Percentiles rank a stretch among this genome's conserved stretches.
Evolutionary conservation across 1,140 invertebrate species (phyloP).

Genomic region (Brachystomella parvula): DNA sequence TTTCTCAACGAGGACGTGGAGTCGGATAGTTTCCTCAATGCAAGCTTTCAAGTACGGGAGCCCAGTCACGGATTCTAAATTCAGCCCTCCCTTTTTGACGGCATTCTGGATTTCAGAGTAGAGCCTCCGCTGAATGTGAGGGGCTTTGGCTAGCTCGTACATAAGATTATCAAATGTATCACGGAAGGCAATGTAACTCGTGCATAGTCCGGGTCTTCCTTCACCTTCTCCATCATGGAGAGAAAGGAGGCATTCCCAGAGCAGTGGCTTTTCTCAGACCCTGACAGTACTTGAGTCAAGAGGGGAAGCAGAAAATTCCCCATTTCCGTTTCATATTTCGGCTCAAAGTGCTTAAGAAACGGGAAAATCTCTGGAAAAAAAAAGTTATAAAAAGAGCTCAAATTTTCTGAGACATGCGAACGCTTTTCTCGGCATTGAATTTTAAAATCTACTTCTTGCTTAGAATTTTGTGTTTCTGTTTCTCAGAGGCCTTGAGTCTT

Average conservation of each 20-base stretch:
- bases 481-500: no score
- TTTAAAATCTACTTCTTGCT: no score
- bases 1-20: background rate
- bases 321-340: background rate
- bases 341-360: background rate
- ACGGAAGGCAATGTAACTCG: no score
- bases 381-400: no score
- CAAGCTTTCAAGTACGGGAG: constrained; percentile 28
- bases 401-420: no score
- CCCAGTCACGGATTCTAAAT: constrained; percentile 10
- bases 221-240: background rate
- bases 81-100: constrained; percentile 15
- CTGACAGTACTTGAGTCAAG: background rate
- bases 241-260: background rate
- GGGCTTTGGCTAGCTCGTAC: background rate
- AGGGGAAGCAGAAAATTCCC: background rate
- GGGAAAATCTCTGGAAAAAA: background rate
- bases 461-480: no score
- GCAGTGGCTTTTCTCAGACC: background rate
- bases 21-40: constrained; percentile 25
- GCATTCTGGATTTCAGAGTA: background rate
- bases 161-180: background rate
- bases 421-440: no score
- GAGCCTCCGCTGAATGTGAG: no score
- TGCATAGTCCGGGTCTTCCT: background rate